These are phyloP conservation scores for Aleadryas rufinucha DNA, from an alignment of 2,113 vertebrate genomes.

Conservation along the genomic window DNA sequence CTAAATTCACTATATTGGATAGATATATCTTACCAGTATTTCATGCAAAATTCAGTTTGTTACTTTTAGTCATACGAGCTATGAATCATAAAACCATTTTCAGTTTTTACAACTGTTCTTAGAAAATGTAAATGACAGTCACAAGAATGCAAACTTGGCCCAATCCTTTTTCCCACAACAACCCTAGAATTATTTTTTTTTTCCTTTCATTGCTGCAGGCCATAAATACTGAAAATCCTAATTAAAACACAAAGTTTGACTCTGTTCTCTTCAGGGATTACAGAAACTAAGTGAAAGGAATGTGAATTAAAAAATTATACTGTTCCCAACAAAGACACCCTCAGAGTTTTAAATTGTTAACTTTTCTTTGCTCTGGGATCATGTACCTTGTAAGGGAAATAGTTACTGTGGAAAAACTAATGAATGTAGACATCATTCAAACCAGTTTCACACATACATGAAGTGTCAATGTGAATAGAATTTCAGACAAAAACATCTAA, in stretches of 20 bases:
- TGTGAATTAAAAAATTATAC: constrained; percentile 43
- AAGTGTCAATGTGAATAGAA: constrained; percentile 62
- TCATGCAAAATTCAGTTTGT: background rate
- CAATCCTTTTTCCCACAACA: constrained; percentile 26
- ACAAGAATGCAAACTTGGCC: background rate
- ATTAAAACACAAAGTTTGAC: constrained; percentile 65
- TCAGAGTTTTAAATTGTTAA: constrained; percentile 47
- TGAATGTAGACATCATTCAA: constrained; percentile 59
- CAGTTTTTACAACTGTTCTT: constrained; percentile 15
- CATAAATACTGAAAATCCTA: constrained; percentile 54
- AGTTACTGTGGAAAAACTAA: constrained; percentile 48
- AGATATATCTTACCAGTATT: background rate
- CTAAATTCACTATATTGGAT: background rate
- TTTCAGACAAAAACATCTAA: constrained; percentile 67
- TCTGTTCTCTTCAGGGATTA: constrained; percentile 54
- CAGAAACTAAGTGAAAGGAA: constrained; percentile 44
- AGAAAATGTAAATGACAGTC: constrained; percentile 23
- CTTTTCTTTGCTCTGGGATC: constrained; percentile 52
- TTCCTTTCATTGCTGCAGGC: constrained; percentile 31
- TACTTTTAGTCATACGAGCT: background rate
- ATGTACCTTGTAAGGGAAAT: constrained; percentile 39
- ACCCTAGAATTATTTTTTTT: background rate
- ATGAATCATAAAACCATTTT: constrained; percentile 1
- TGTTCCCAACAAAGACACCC: constrained; percentile 40
- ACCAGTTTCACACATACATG: constrained; percentile 40